Evolutionary conservation across 2,797 vertebrate genomes (phyloP).

Genomic region (Phataginus tetradactyla): DNA sequence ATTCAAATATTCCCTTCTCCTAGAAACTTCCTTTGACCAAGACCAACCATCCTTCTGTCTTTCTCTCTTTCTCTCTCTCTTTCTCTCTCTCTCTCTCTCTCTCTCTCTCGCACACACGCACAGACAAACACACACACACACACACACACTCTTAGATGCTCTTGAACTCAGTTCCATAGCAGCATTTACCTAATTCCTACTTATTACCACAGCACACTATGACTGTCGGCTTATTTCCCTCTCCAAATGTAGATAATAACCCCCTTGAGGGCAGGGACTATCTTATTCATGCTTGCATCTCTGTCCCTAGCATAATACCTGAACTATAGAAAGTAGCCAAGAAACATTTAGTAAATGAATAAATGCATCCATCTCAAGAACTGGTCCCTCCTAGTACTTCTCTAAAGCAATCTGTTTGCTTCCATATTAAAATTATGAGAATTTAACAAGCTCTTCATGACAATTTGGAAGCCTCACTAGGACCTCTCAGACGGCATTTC

Average conservation of each 20-base stretch:
- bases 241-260: not conserved
- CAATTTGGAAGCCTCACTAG: constrained; percentile 71
- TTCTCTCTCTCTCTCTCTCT: not conserved
- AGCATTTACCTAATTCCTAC: not conserved
- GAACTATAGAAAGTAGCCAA: constrained; percentile 14
- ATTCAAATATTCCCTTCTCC: not conserved
- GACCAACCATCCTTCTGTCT: not conserved
- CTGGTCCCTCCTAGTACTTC: not conserved
- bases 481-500: constrained; percentile 69
- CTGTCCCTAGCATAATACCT: not conserved
- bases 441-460: constrained; percentile 68
- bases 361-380: constrained; percentile 15
- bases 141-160: not conserved
- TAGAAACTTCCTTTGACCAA: not conserved
- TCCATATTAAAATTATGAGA: constrained; percentile 70
- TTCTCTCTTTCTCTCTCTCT: not conserved
- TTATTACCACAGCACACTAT: not conserved
- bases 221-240: not conserved
- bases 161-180: not conserved
- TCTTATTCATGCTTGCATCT: not conserved
- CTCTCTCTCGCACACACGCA: not conserved
- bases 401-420: constrained; percentile 57
- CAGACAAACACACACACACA: not conserved
- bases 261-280: not conserved
- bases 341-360: constrained; percentile 37